Evolutionary conservation across 2,113 vertebrate genomes (phyloP), one percentile per base, ranked within the genome.

Genomic region (Prochilodus magdalenae): DNA sequence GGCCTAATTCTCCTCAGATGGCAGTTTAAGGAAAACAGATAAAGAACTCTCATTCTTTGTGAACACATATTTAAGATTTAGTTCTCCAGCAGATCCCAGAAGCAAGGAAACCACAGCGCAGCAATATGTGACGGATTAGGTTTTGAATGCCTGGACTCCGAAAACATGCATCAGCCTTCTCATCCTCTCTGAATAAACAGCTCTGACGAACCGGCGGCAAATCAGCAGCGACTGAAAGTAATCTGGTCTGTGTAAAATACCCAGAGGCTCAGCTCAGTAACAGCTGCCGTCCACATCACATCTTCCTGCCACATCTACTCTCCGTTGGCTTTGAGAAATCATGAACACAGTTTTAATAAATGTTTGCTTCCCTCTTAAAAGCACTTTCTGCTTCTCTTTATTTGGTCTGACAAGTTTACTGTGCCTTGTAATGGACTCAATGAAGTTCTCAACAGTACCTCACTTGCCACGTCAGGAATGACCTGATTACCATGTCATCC

Each of bases 241-340:
- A 88, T 87, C 44, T 75, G 65, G 20, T 77, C 80, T 74, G 69
- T 87, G 29, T 87, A 86, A 90, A 16, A 89, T 87, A 5, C 72
- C 83, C 84, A 86, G 82, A 87, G 85, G 79, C 84, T 40, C 44
- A 26, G 33, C 72, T 72, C 0, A 73, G n/a, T 18, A 55, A 30
- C 15, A 72, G 44, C 51, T 47, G 83, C 91, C 91, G 89, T 92
- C 86, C 75, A 91, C 91, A 92, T 84, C 75, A 91, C 91, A 92
- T 84, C 55, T 85, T 44, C 59, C 89, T 87, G 88, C n/a, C 77
- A 57, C 57, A 73, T 59, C 4, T 49, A 71, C 5, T 15, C 59
- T 77, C 60, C 29, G 55, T 57, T 15, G 55, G 80, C 16, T 0
- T 11, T 72, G 18, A 20, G 53, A 55, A 22, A 14, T 55, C 53